These are phyloP conservation scores for Lacerta bilineata DNA, from an alignment of 2,797 vertebrate species.

Conservation along the genomic window DNA sequence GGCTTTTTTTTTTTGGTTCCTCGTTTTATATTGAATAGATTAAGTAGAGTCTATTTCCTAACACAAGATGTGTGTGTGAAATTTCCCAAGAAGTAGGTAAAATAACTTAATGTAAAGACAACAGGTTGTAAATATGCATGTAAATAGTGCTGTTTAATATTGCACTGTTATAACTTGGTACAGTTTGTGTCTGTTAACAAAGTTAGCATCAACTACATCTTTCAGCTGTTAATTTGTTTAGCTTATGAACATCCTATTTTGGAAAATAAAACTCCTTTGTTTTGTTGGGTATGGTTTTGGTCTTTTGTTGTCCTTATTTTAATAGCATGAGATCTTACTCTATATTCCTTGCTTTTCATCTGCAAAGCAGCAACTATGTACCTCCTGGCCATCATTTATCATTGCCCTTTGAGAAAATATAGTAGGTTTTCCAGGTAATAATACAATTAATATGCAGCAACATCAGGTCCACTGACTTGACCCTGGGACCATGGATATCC, in stretches of 20 bases:
- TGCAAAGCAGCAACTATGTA: neutral
- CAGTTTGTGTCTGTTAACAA: constrained; percentile 75
- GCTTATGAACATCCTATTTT: constrained; percentile 72
- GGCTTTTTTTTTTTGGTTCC: neutral
- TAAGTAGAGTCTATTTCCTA: constrained; percentile 67
- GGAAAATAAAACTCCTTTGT: constrained; percentile 79
- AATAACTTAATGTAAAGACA: constrained; percentile 66
- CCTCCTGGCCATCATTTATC: neutral
- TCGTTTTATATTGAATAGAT: constrained; percentile 62
- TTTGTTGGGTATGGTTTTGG: constrained; percentile 69
- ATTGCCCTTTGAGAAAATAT: neutral
- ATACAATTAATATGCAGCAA: neutral
- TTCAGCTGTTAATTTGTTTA: constrained; percentile 76
- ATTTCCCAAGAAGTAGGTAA: constrained; percentile 61
- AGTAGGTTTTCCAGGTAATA: neutral
- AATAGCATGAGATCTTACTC: neutral
- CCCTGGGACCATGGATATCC: too few relatives aligned
- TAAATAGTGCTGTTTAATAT: constrained; percentile 83
- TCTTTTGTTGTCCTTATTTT: constrained; percentile 44
- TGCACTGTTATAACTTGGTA: constrained; percentile 75
- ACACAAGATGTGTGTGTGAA: constrained; percentile 65
- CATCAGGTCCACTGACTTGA: neutral
- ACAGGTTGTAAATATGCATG: constrained; percentile 81
- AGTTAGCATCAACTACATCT: constrained; percentile 74
- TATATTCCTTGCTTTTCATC: neutral